A percentile compares a stretch with the other conserved stretches of the same genome.
Conservation (phyloP, 2,888 invertebrate species). For the Apeira syringaria region DNA sequence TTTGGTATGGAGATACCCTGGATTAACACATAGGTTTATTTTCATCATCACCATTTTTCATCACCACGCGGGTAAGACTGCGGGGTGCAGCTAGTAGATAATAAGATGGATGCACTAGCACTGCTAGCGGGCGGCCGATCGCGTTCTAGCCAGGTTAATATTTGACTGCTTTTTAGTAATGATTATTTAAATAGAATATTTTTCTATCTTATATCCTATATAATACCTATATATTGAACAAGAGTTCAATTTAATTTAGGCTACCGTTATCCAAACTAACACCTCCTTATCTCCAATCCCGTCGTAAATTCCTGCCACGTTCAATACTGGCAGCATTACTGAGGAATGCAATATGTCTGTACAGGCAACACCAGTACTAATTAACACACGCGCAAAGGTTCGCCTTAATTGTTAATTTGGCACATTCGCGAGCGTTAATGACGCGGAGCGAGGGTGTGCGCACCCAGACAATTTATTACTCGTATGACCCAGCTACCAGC, state of each 20-base stretch:
- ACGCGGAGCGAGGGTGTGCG: conserved; percentile 51
- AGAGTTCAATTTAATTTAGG: not conserved
- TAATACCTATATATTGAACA: no score
- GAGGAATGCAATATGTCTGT: conserved; percentile 34
- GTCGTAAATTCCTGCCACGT: conserved; percentile 19
- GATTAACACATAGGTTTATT: no score
- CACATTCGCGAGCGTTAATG: conserved; percentile 74
- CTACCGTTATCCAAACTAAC: not conserved
- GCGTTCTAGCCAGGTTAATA: no score
- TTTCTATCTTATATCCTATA: no score
- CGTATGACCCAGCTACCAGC: conserved; percentile 58
- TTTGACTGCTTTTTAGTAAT: no score
- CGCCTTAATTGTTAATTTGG: conserved; percentile 77
- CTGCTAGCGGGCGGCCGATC: no score
- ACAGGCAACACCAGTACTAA: conserved; percentile 62
- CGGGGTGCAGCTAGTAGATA: no score
- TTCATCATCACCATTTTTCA: no score
- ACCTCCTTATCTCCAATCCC: conserved; percentile 7
- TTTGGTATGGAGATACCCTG: no score
- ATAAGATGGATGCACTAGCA: no score
- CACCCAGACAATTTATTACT: conserved; percentile 45
- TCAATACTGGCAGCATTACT: conserved; percentile 20
- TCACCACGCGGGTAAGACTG: no score
- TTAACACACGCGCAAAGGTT: conserved; percentile 57
- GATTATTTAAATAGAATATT: no score